A percentile compares a stretch with the other conserved stretches of the same genome.
phyloP scores from a whole-genome alignment of 2,888 invertebrate species.

The Tetheella fluctuosa region DNA sequence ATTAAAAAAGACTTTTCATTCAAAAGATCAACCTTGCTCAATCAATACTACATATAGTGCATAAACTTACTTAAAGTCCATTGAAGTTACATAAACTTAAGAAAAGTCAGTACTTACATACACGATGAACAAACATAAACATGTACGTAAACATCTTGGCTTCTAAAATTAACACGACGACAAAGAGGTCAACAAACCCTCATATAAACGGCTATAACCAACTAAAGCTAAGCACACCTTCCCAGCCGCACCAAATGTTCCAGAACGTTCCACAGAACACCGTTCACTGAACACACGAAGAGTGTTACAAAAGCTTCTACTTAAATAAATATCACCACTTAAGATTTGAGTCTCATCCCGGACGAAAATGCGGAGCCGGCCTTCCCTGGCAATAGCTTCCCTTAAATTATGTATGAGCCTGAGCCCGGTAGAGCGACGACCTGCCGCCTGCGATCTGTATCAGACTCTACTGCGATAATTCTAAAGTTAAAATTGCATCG shows the following conservation, averaged over 20 bases:
- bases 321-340: conserved; percentile 62
- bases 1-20: no score
- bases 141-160: not conserved
- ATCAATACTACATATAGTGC: no score
- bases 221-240: not conserved
- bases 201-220: not conserved
- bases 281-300: conserved; percentile 5
- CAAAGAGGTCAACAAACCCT: not conserved
- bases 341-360: conserved; percentile 52
- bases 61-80: no score
- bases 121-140: no score
- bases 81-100: no score
- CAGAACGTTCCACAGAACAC: not conserved
- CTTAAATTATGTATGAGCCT: conserved; percentile 58
- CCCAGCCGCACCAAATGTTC: not conserved
- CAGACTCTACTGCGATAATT: not conserved
- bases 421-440: conserved; percentile 20
- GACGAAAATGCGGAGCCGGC: conserved; percentile 35
- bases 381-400: conserved; percentile 41
- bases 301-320: conserved; percentile 35
- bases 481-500: conserved; percentile 14
- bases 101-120: no score
- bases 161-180: not conserved
- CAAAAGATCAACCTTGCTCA: no score
- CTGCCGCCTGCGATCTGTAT: not conserved